Evolutionary conservation across 2,888 invertebrate species (phyloP).

Genomic region (Diaprepes abbreviatus): DNA sequence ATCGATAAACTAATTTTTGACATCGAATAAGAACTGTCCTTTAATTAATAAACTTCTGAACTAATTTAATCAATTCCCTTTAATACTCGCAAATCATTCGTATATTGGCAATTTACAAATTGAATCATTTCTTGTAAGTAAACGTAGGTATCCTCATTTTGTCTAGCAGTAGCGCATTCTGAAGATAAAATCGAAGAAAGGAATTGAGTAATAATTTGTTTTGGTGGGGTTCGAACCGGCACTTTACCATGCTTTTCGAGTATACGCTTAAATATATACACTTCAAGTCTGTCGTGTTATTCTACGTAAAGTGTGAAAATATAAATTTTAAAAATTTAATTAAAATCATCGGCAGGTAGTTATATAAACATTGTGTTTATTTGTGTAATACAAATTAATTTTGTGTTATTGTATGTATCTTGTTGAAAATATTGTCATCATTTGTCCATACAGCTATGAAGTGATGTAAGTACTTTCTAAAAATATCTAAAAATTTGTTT

Average conservation of each 20-base stretch:
- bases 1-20: no score
- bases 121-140: not conserved
- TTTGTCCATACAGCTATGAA: no score
- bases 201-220: not conserved
- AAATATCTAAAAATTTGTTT: no score
- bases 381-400: no score
- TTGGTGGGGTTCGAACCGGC: not conserved
- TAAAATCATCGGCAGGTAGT: not conserved
- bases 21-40: no score
- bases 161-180: not conserved
- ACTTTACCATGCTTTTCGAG: not conserved
- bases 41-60: no score
- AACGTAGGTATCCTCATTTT: conserved; percentile 8
- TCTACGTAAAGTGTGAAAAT: conserved; percentile 4
- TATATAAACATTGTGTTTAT: not conserved
- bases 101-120: not conserved
- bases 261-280: not conserved
- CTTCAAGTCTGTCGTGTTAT: not conserved
- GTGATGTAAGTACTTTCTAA: no score
- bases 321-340: conserved; percentile 3
- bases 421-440: no score
- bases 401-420: no score
- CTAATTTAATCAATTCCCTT: no score
- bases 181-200: conserved; percentile 4
- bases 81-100: not conserved